Evolutionary conservation across 2,888 invertebrate genomes (phyloP), one percentile per base, ranked within the genome.

Genomic region (Plagiodera versicolora): DNA sequence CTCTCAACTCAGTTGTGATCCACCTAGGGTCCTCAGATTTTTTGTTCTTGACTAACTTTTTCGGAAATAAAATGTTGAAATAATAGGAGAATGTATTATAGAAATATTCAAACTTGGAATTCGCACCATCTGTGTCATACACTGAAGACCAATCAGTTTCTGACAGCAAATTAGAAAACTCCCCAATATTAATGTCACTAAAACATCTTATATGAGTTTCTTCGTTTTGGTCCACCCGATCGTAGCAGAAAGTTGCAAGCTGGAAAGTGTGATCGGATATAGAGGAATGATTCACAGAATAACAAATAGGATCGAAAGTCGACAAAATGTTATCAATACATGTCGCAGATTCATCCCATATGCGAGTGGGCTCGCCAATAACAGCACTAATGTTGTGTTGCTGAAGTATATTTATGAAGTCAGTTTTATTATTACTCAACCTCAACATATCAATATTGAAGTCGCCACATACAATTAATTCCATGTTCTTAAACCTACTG

Each of bases 61-160:
- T 49, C 5, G 49, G 49, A 24, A 49, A 49, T 49, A 16, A 49
- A 24, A 28, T 49, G 5, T 50, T 30, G 8, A 30, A 50, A 50
- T 32, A 16, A 30, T 50, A 14, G 9, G 17, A 50, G 17, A 50
- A 16, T 14, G 6, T 50, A 30, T 50, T 50, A 16, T 32, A 4
- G 14, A 50, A 50, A 16, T 30, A 9, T 6, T 50, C 30, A 30
- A 50, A 50, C 30, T 50, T 16, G n/a, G 50, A 50, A 28, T 50
- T 30, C 18, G 14, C 16, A 30, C 32, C 1, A 49, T 6, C n/a
- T 49, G 1, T 16, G 10, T 20, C 28, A 49, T 49, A 24, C 49
- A 49, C 4, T 14, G 28, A 20, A 11, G 49, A 49, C 49, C 49
- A 49, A 24, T 49, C 49, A 49, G 49, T 24, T n/a, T n/a, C n/a